Evolutionary conservation across 2,888 invertebrate genomes (phyloP).

Genomic region (Xanthorhoe designata): DNA sequence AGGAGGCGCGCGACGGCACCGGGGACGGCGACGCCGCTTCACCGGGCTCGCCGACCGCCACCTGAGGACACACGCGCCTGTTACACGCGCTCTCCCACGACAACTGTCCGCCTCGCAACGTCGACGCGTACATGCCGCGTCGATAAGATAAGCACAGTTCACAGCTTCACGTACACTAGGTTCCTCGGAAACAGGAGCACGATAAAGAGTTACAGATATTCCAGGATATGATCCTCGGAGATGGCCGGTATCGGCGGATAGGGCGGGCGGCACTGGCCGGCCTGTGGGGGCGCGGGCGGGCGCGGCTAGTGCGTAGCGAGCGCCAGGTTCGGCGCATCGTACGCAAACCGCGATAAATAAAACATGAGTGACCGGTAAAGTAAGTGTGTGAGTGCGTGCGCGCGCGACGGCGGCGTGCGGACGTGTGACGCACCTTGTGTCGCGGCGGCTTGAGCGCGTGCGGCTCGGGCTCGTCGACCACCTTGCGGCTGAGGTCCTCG

Average conservation of each 20-base stretch:
- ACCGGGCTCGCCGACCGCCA: constrained; percentile 83
- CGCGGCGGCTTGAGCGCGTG: constrained; percentile 87
- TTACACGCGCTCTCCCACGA: constrained; percentile 88
- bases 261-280: constrained; percentile 86
- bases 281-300: constrained; percentile 86
- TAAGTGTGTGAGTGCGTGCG: constrained; percentile 83
- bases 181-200: constrained; percentile 72
- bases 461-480: constrained; percentile 86
- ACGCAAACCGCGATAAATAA: constrained; percentile 85
- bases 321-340: constrained; percentile 84
- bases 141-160: constrained; percentile 71
- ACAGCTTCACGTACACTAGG: constrained; percentile 81
- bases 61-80: constrained; percentile 88
- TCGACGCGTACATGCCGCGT: constrained; percentile 86
- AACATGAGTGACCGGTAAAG: constrained; percentile 84
- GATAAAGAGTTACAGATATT: constrained; percentile 59
- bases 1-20: constrained; percentile 87
- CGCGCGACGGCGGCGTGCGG: constrained; percentile 83
- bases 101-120: constrained; percentile 85
- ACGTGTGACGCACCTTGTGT: constrained; percentile 88
- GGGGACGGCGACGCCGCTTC: constrained; percentile 88
- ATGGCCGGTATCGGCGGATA: constrained; percentile 84
- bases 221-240: constrained; percentile 64
- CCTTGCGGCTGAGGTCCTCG: constrained; percentile 91
- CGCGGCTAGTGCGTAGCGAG: constrained; percentile 86